These are phyloP conservation scores for Eudyptes chrysolophus DNA, from an alignment of 2,113 vertebrate genomes.

Conservation along the genomic window DNA sequence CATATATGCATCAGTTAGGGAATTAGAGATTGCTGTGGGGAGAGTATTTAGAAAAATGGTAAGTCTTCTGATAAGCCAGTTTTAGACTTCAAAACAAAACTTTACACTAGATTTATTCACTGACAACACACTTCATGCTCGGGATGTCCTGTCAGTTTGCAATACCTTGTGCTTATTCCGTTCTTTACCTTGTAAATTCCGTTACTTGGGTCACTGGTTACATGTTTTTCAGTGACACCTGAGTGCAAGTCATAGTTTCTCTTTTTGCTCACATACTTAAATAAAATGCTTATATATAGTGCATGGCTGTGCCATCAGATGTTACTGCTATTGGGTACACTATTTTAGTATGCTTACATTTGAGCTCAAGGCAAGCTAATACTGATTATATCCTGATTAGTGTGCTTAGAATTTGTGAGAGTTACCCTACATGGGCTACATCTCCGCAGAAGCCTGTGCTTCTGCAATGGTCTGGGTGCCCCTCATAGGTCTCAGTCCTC, in stretches of 20 bases:
- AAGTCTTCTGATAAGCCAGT: neutral
- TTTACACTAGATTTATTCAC: neutral
- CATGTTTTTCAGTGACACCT: neutral
- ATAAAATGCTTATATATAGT: neutral
- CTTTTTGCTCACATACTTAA: neutral
- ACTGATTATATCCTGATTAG: neutral
- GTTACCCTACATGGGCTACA: neutral
- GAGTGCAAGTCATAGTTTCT: neutral
- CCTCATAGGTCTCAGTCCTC: neutral
- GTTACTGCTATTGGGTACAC: neutral
- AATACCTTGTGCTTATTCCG: neutral
- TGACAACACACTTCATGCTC: neutral
- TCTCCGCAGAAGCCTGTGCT: neutral
- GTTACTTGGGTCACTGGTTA: neutral
- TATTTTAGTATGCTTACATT: neutral
- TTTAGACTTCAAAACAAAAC: neutral
- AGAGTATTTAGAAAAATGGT: neutral
- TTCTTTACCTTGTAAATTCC: neutral
- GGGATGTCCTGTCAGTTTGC: neutral
- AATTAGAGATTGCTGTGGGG: neutral
- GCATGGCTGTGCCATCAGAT: neutral
- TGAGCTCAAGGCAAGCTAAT: neutral
- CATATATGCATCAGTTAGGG: neutral
- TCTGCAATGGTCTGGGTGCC: neutral
- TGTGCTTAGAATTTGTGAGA: neutral